Evolutionary conservation across 2,888 invertebrate species (phyloP), one percentile per base, ranked within the genome.

Genomic region (Pollenia angustigena): DNA sequence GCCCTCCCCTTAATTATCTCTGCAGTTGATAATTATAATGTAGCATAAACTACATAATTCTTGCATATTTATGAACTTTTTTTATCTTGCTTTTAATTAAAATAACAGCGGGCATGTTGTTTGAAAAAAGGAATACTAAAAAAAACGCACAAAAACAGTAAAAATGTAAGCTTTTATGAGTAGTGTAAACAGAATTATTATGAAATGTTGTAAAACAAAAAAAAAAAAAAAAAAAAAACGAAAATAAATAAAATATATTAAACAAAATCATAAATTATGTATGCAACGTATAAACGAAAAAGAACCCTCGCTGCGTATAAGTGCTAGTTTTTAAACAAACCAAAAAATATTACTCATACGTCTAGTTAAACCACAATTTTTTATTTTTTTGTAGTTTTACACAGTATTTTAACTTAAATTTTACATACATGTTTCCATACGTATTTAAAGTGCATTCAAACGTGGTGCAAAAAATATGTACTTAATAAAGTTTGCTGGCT

Each of bases 271-370:
- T 84, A 79, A 84, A 79, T 84, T 84, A 84, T 72, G 79, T 44
- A 84, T 72, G 58, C 79, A 72, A 46, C 23, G 50, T 18, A 46
- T 12, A 69, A 71, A 66, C 50, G 58, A n/a, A 18, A 50, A 52
- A 69, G 18, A 60, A 12, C 58, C 40, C 81, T 52, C 72, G 42
- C 50, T 44, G 79, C 82, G 82, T 80, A 79, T 86, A 69, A 86
- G 79, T 74, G 79, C 58, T 86, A 86, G 75, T 79, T 79, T 75
- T 54, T 42, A 48, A 74, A 48, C 48, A 50, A 58, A 56, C 32
- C n/a, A 50, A 78, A 78, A 23, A 79, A 79, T 82, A 86, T 74
- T 12, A 82, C 78, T 82, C 74, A 86, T 86, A 86, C 72, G 79
- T 40, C 16, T 40, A 60, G 48, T n/a, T 40, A 23, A n/a, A 69